Evolutionary conservation across 2,113 vertebrate species (phyloP).

Genomic region (Australoheros scitulus): DNA sequence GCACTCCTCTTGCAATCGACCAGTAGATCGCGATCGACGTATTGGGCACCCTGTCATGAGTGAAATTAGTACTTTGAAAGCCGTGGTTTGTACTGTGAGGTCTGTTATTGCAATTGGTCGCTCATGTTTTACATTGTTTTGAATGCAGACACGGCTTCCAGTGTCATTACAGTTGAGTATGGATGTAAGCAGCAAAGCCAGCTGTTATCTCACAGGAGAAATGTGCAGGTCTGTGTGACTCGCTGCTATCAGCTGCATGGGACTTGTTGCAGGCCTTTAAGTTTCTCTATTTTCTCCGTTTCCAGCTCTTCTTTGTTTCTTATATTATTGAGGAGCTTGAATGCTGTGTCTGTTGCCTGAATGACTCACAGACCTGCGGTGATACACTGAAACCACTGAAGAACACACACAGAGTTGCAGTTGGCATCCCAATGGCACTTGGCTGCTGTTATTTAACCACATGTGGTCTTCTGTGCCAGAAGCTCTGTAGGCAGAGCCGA

Average conservation of each 20-base stretch:
- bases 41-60: too few relatives aligned
- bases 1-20: too few relatives aligned
- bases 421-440: not conserved
- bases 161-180: too few relatives aligned
- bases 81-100: not conserved
- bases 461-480: not conserved
- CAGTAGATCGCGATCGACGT: too few relatives aligned
- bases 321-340: not conserved
- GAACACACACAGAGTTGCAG: not conserved
- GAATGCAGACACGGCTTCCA: rapidly evolving
- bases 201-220: not conserved
- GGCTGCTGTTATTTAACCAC: not conserved
- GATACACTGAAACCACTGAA: not conserved
- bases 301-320: not conserved
- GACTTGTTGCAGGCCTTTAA: not conserved
- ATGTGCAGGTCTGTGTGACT: not conserved
- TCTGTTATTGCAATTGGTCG: not conserved
- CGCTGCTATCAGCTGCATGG: not conserved
- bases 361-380: not conserved
- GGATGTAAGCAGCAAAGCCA: not conserved
- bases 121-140: not conserved
- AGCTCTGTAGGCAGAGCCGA: rapidly evolving
- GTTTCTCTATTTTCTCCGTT: not conserved
- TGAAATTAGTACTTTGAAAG: not conserved
- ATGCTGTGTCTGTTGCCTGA: not conserved